Evolutionary conservation across 1,140 invertebrate species (phyloP), one percentile per base, ranked within the genome.

Genomic region (Diploscapter pachys): DNA sequence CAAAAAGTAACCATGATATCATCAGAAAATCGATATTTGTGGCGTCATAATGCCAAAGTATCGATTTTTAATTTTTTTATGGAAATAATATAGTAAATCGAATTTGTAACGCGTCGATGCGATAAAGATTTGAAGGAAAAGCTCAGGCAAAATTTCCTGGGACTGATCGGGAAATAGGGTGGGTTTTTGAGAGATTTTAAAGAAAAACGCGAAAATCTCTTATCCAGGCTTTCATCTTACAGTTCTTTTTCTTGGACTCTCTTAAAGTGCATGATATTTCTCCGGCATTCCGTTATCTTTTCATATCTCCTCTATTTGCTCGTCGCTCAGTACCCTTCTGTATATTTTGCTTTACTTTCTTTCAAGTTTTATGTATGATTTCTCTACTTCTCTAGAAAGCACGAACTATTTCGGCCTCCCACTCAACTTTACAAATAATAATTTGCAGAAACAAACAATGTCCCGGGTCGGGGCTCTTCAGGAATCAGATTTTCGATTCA

Each of bases 381-480:
- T 31, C 31, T 31, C 31, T 31, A 31, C 1, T 31, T 31, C 31
- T 31, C 31, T 31, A 31, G 31, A 31, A 31, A 31, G 31, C 31
- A 31, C 31, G 31, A 31, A 31, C 31, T 31, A 31, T 31, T 31
- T 31, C 66, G 56, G 2, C 66, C 66, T 55, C 66, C 66, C 66
- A 68, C 66, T 68, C 66, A 68, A 68, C 66, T 55, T 55, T 68
- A 68, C 66, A 68, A 68, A 68, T 68, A 68, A 59, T 67, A 83
- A 51, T 75, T 75, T 57, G 80, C 67, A 69, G 66, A 75, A 57
- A 56, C 65, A 57, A 55, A 65, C 52, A 31, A 31, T 31, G 31
- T 31, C 31, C 31, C 31, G 31, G 31, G 31, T 31, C 31, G 31
- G 31, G 31, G 31, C 31, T 31, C 31, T 31, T 31, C 31, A 31